Conservation (phyloP, 2,113 vertebrate genomes). For the Romanogobio albipinnatus region DNA sequence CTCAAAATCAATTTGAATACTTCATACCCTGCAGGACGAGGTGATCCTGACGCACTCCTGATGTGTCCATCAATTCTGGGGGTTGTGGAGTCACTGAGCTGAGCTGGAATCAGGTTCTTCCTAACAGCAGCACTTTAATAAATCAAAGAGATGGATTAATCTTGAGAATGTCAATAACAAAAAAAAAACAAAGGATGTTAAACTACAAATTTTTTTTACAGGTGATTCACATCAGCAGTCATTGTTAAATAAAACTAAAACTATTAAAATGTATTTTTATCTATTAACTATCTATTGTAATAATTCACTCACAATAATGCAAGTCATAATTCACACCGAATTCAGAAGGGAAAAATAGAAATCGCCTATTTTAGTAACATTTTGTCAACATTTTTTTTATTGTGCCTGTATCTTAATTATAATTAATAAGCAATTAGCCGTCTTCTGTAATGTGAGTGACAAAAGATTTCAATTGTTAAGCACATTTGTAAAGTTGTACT, state of each 20-base stretch:
- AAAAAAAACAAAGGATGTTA: too few species aligned
- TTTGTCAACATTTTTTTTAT: not conserved
- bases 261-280: not conserved
- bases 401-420: not conserved
- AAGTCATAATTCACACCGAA: not conserved
- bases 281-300: too few species aligned
- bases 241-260: not conserved
- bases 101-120: slow-evolving; percentile 91
- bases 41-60: slow-evolving; percentile 86
- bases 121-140: slow-evolving; percentile 83
- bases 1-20: not conserved
- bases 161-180: not conserved
- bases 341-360: not conserved
- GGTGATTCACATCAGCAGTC: not conserved
- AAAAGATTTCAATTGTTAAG: not conserved
- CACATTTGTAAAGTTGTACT: not conserved
- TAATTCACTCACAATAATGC: not conserved
- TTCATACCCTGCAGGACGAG: slow-evolving; percentile 89
- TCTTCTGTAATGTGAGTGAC: not conserved
- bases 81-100: slow-evolving; percentile 81
- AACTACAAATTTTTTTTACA: not conserved
- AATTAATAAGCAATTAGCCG: not conserved
- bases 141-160: slow-evolving; percentile 49
- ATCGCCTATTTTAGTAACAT: not conserved
- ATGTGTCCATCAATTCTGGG: slow-evolving; percentile 84